A percentile compares a stretch with the other conserved stretches of the same genome.
Conservation (phyloP, 2,797 vertebrate species). For the Eurystomus glaucurus region DNA sequence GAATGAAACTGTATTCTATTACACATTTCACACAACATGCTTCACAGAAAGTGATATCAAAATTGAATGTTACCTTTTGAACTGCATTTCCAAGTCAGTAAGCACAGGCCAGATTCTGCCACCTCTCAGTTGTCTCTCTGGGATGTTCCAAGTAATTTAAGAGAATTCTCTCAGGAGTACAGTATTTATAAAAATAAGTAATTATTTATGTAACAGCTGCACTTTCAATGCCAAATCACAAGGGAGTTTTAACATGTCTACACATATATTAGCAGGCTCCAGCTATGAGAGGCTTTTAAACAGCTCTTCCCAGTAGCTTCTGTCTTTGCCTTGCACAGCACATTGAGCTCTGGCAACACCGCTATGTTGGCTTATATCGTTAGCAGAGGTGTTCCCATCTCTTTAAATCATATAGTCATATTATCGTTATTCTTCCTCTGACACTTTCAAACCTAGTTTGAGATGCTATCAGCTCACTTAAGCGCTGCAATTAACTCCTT, state of each 20-base stretch:
- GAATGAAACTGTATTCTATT: slow-evolving; percentile 52
- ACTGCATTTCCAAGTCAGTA: not conserved
- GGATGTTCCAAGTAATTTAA: not conserved
- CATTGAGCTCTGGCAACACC: not conserved
- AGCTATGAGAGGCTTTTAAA: not conserved
- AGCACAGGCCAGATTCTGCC: not conserved
- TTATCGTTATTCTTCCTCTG: slow-evolving; percentile 48
- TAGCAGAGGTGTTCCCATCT: not conserved
- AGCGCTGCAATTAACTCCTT: slow-evolving; percentile 24
- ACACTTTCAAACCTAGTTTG: not conserved
- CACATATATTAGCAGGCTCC: not conserved
- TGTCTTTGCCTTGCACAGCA: not conserved
- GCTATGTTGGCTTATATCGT: not conserved
- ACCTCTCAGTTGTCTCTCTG: not conserved
- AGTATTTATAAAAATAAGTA: not conserved
- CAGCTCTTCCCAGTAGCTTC: not conserved
- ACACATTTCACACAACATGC: not conserved
- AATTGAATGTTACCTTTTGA: not conserved
- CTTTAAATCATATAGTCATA: not conserved
- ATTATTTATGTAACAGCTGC: not conserved
- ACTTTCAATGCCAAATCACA: not conserved
- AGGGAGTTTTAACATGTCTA: not conserved
- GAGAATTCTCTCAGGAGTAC: not conserved
- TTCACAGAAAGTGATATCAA: not conserved
- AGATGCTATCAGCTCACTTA: slow-evolving; percentile 35